Evolutionary conservation across 1,140 invertebrate species (phyloP).

Genomic region (Zaprionus davidi): DNA sequence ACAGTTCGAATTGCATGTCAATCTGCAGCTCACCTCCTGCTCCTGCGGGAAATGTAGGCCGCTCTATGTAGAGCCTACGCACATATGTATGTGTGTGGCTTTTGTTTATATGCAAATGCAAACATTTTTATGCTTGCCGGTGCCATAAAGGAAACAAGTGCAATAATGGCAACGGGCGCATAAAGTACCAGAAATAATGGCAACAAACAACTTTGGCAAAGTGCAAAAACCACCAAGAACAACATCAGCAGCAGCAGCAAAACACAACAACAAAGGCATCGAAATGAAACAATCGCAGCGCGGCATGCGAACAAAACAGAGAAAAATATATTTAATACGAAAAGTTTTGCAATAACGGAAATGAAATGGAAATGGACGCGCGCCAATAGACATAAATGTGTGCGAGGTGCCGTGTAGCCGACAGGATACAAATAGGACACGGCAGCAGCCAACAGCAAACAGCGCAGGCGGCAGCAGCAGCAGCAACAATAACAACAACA

Average conservation of each 20-base stretch:
- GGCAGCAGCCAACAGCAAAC: conserved; percentile 49
- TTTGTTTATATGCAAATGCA: conserved; percentile 72
- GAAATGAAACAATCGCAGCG: conserved; percentile 75
- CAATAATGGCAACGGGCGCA: conserved; percentile 73
- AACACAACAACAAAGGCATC: conserved; percentile 56
- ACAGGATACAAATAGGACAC: conserved; percentile 80
- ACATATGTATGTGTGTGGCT: conserved; percentile 5
- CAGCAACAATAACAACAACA: conserved; percentile 41
- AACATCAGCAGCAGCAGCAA: conserved; percentile 35
- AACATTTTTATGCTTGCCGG: conserved; percentile 71
- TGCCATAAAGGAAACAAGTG: conserved; percentile 79
- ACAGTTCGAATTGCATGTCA: conserved; percentile 76
- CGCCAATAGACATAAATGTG: conserved; percentile 82
- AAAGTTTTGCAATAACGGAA: conserved; percentile 82
- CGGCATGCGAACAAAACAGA: conserved; percentile 38
- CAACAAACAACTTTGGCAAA: conserved; percentile 77
- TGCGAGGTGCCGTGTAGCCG: conserved; percentile 54
- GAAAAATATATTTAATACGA: conserved; percentile 82
- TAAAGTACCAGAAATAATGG: conserved; percentile 77
- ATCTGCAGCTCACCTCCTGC: conserved; percentile 35
- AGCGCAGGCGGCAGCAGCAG: conserved; percentile 38
- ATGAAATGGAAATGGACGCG: conserved; percentile 82
- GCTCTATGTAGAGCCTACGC: conserved; percentile 25
- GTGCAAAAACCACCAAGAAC: conserved; percentile 69
- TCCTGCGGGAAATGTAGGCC: conserved; percentile 25